Base-by-base conservation (phyloP, 2,113 vertebrate species). In the Syngnathus floridae region DNA sequence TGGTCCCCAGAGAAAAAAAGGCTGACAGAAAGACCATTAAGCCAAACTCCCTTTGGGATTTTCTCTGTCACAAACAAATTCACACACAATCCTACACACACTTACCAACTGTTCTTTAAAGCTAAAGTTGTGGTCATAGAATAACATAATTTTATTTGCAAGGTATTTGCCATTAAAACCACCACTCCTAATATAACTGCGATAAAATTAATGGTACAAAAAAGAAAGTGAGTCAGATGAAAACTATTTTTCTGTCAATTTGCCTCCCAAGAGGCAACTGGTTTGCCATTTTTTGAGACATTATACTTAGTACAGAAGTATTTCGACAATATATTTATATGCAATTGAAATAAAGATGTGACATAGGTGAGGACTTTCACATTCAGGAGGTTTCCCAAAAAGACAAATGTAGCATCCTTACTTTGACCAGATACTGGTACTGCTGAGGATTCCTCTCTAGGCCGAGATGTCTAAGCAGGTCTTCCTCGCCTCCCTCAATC, bases 351-450 rank as follows among this genome's bases (percentile, higher is more conserved):
- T 51, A 51, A 51, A n/a, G 4, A 52, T 5, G 51, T 22, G 51
- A 52, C 2, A 1, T 1, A 4, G 11, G 10, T 52, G n/a, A 4
- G 22, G 49, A 52, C 1, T 12, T 54, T 54, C 10, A 54, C 21
- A 54, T 54, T 54, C 51, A 54, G 21, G 51, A 2, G 10, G 4
- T 54, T 56, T 31, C 26, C 17, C 26, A 56, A 35, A 56, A 35
- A 35, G 54, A 17, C 21, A 40, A 60, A 3, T 26, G 40, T 40
- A 41, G 58, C 59, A 37, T 26, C 5, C 79, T 72, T 38, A 98
- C 97, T 89, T 98, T 98, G 38, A 99, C 90, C 40, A 99, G 89
- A 80, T 93, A 99, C 76, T 96, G 93, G 86, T 99, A 98, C 86
- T 94, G 95, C 60, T 96, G 96, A 0, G 95, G 81, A 79, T 88